Percentiles rank a stretch among this genome's conserved stretches.
Evolutionary conservation across 2,888 invertebrate genomes (phyloP).

Genomic region (Oscheius onirici): DNA sequence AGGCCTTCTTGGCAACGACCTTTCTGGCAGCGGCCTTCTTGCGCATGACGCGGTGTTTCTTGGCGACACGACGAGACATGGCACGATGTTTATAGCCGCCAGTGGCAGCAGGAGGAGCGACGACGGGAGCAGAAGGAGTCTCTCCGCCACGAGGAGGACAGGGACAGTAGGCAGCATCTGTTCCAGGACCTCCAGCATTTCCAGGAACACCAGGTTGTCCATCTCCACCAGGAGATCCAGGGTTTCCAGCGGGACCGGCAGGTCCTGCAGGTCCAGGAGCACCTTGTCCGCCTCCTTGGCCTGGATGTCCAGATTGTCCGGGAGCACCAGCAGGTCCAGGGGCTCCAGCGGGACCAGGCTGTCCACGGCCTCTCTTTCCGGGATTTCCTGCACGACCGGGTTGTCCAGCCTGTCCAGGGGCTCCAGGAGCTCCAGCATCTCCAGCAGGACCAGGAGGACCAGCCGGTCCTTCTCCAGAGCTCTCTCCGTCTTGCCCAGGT

Average conservation of each 20-base stretch:
- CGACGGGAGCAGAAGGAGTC: neutral
- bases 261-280: constrained; percentile 20
- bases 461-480: neutral
- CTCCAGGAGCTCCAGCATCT: constrained; percentile 14
- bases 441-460: constrained; percentile 22
- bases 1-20: constrained; percentile 27
- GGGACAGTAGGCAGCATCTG: constrained; percentile 28
- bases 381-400: constrained; percentile 2
- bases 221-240: constrained; percentile 7
- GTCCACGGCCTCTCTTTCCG: constrained; percentile 1
- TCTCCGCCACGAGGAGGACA: constrained; percentile 22
- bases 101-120: neutral
- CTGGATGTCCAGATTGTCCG: neutral
- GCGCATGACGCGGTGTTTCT: constrained; percentile 2
- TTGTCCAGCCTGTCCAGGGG: constrained; percentile 4
- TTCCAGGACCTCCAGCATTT: constrained; percentile 15
- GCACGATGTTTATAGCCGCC: constrained; percentile 1
- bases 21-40: neutral
- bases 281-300: neutral
- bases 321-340: neutral
- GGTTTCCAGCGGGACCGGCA: constrained; percentile 7
- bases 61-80: constrained; percentile 12
- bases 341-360: constrained; percentile 3
- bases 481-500: constrained; percentile 14
- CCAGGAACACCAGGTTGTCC: constrained; percentile 24